Conservation (phyloP, 2,797 vertebrate species). For the Atherinosoma microstoma region DNA sequence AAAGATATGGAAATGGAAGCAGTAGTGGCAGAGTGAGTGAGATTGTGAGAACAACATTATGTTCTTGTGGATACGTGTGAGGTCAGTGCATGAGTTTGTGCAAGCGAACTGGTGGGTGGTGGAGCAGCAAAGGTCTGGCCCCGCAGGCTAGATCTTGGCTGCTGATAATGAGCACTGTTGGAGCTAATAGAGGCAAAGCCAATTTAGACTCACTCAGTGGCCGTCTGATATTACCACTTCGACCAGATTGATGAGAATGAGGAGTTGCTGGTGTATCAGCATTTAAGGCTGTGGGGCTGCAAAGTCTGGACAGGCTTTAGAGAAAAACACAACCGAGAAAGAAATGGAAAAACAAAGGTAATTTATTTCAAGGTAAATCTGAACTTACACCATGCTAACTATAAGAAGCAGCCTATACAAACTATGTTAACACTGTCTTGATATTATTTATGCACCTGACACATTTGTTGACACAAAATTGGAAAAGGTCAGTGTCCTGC, state of each 20-base stretch:
- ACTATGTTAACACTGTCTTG: constrained; percentile 8
- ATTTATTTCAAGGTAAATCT: constrained; percentile 34
- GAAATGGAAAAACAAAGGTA: constrained; percentile 22
- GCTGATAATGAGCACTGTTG: constrained; percentile 66
- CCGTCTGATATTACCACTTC: constrained; percentile 46
- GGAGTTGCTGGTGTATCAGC: constrained; percentile 46
- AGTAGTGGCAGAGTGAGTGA: constrained; percentile 22
- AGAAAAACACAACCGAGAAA: constrained; percentile 1
- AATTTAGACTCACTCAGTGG: constrained; percentile 68
- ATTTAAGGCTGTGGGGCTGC: constrained; percentile 44
- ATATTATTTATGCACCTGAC: constrained; percentile 5
- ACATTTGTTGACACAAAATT: constrained; percentile 22
- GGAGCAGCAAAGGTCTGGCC: constrained; percentile 52
- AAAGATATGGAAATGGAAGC: constrained; percentile 69
- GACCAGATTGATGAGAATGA: constrained; percentile 56
- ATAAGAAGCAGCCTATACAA: constrained; percentile 11
- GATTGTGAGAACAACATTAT: constrained; percentile 9
- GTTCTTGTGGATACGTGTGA: constrained; percentile 27
- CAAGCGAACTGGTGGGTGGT: constrained; percentile 39
- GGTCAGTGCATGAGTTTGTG: constrained; percentile 20
- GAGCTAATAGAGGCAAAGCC: constrained; percentile 68
- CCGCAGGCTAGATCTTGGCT: constrained; percentile 64
- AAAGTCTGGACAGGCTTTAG: constrained; percentile 31
- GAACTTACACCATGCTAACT: background rate
- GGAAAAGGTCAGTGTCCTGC: constrained; percentile 21